Percentiles rank a stretch among this genome's conserved stretches.
These are phyloP conservation scores for Graphium colonna DNA, from an alignment of 2,888 invertebrate species.

Conservation along the genomic window DNA sequence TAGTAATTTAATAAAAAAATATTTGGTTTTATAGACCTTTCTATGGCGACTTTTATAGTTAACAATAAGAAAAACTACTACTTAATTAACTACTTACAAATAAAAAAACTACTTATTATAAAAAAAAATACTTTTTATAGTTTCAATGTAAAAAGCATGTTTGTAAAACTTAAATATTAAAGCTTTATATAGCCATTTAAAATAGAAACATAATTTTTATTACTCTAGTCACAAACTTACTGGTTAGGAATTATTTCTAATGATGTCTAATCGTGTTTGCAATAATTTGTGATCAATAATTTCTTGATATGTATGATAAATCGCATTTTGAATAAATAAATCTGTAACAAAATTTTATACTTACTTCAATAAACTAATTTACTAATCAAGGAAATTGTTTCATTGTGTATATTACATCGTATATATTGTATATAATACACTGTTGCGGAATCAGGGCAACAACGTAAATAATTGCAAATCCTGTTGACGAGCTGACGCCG, in stretches of 20 bases:
- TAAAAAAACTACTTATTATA: too few species aligned
- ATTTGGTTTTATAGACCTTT: too few species aligned
- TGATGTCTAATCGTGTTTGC: not conserved
- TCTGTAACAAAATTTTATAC: conserved; percentile 14
- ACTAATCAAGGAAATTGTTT: not conserved
- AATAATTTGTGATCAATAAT: not conserved
- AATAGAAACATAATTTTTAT: conserved; percentile 27
- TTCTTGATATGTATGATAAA: not conserved
- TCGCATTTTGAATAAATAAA: not conserved
- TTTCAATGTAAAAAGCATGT: not conserved
- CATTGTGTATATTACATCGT: not conserved
- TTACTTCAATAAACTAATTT: conserved; percentile 7
- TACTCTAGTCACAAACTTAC: conserved; percentile 4
- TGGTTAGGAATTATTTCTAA: not conserved
- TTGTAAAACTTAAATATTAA: not conserved
- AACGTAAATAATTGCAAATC: too few species aligned
- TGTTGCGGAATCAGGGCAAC: too few species aligned
- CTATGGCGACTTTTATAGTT: not conserved
- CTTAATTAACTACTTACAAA: too few species aligned
- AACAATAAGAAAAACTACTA: too few species aligned
- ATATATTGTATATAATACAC: not conserved
- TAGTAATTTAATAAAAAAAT: too few species aligned
- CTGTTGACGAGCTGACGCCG: too few species aligned
- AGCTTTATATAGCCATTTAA: not conserved
- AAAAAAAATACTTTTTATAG: not conserved